Percentiles rank a stretch among this genome's conserved stretches.
Conservation (phyloP, 1,140 invertebrate genomes). For the Pseudomyrmex gracilis region DNA sequence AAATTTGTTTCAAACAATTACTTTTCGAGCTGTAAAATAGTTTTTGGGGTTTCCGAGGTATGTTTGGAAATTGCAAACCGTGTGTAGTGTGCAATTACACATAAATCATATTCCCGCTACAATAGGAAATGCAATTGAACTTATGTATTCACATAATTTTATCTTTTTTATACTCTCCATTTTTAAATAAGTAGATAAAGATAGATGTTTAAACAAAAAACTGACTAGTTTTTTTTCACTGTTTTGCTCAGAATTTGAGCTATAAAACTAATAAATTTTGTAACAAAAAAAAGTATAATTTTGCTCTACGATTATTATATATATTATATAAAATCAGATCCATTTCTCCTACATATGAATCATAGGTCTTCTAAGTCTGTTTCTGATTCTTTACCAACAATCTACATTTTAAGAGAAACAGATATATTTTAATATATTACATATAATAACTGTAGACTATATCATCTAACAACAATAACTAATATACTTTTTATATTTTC, state of each 20-base stretch:
- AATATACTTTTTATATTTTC: neutral
- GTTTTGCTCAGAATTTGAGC: neutral
- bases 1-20: slow-evolving; percentile 9
- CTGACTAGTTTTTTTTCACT: slow-evolving; percentile 54
- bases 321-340: neutral
- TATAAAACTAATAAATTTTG: slow-evolving; percentile 1
- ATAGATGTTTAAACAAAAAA: slow-evolving; percentile 43
- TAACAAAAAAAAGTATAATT: slow-evolving; percentile 20
- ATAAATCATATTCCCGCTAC: slow-evolving; percentile 7
- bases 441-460: neutral
- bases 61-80: slow-evolving; percentile 9
- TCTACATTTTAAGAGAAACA: no score
- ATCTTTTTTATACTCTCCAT: slow-evolving; percentile 25
- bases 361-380: neutral
- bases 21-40: slow-evolving; percentile 11
- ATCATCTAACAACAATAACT: neutral
- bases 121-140: slow-evolving; percentile 37
- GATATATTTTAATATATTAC: no score
- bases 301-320: neutral
- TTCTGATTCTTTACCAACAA: neutral
- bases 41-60: neutral
- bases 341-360: slow-evolving; percentile 3
- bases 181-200: slow-evolving; percentile 34
- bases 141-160: slow-evolving; percentile 19
- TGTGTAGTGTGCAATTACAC: neutral